Conservation (phyloP, 2,888 invertebrate genomes). For the Cetonia aurata region DNA sequence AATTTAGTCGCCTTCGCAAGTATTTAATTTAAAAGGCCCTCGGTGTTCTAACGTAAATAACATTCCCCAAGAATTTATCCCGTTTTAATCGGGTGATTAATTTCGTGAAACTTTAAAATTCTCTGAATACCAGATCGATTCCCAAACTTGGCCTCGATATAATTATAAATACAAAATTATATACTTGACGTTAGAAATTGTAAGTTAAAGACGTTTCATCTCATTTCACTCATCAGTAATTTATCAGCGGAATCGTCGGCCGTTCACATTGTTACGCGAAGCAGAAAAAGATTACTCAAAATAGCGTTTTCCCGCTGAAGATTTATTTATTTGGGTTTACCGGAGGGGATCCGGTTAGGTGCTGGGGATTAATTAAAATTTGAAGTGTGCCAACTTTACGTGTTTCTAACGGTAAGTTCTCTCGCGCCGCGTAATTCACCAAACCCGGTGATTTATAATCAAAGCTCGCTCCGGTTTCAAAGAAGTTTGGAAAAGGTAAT, state of each 20-base stretch:
- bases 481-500: conserved; percentile 38
- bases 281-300: conserved; percentile 37
- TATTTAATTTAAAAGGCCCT: no score
- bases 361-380: conserved; percentile 36
- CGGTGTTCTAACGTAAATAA: no score
- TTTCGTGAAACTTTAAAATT: no score
- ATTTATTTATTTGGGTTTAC: conserved; percentile 40
- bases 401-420: conserved; percentile 23
- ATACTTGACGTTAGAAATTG: no score
- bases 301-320: conserved; percentile 22
- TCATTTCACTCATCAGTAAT: not conserved
- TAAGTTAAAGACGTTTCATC: not conserved
- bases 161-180: no score
- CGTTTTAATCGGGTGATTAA: no score
- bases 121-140: no score
- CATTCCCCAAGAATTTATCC: no score
- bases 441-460: conserved; percentile 37
- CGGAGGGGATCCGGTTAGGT: not conserved
- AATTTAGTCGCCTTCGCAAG: no score
- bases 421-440: conserved; percentile 20
- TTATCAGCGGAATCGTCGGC: not conserved
- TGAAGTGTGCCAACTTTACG: conserved; percentile 40
- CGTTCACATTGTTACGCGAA: conserved; percentile 30
- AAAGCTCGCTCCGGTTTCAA: conserved; percentile 21
- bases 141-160: no score